These are phyloP conservation scores for Gambusia holbrooki DNA, from an alignment of 2,113 vertebrate genomes.

Conservation along the genomic window DNA sequence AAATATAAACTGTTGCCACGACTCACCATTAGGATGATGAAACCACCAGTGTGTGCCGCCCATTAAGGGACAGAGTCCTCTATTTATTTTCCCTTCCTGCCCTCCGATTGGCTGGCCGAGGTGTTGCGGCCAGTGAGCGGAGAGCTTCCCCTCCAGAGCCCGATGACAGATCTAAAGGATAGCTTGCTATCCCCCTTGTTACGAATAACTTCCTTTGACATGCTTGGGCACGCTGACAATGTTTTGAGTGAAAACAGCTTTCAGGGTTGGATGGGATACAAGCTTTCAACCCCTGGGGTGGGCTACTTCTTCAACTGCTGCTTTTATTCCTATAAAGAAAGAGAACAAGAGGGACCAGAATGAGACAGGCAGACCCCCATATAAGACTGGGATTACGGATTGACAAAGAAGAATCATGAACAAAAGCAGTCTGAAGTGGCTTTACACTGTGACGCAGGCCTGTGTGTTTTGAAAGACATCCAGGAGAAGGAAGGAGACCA, in stretches of 20 bases:
- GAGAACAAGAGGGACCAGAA: conserved; percentile 46
- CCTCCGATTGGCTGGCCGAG: conserved; percentile 73
- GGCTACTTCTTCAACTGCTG: conserved; percentile 79
- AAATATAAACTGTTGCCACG: conserved; percentile 46
- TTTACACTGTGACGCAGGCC: conserved; percentile 39
- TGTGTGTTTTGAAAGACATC: conserved; percentile 50
- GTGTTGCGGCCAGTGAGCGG: conserved; percentile 61
- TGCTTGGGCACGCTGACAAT: conserved; percentile 80
- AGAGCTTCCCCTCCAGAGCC: conserved; percentile 62
- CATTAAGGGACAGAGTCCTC: conserved; percentile 50
- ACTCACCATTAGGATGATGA: conserved; percentile 55
- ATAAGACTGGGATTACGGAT: conserved; percentile 57
- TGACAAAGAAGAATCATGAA: conserved; percentile 56
- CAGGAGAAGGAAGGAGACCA: conserved; percentile 35
- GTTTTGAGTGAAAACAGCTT: conserved; percentile 84
- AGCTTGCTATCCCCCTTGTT: conserved; percentile 77
- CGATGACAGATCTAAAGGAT: conserved; percentile 81
- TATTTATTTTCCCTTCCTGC: conserved; percentile 70
- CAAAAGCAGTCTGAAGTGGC: conserved; percentile 51
- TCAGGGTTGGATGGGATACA: conserved; percentile 78
- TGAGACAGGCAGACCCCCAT: conserved; percentile 41
- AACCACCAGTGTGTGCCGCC: conserved; percentile 49
- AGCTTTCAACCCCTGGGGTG: conserved; percentile 82
- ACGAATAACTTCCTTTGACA: conserved; percentile 82
- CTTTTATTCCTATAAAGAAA: conserved; percentile 71